Evolutionary conservation across 1,140 invertebrate species (phyloP).

Genomic region (Thrips palmi): DNA sequence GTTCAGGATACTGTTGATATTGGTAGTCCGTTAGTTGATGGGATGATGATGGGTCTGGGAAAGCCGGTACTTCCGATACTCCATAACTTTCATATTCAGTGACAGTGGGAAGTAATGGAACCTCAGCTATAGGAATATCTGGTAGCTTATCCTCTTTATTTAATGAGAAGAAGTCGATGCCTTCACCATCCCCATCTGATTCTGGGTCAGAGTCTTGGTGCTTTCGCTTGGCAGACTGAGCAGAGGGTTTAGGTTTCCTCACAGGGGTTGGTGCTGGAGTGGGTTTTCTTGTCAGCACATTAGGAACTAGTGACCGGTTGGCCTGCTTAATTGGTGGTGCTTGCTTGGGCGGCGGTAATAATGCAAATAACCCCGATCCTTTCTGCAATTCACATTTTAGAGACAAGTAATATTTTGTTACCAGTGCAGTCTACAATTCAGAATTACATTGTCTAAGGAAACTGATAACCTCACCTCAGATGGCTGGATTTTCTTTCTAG

Average conservation of each 20-base stretch:
- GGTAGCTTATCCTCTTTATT: constrained; percentile 15
- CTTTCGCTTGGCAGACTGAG: constrained; percentile 6
- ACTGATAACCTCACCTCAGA: constrained; percentile 11
- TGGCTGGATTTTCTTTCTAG: constrained; percentile 12
- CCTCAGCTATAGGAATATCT: constrained; percentile 19
- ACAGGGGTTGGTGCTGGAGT: not conserved
- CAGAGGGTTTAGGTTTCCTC: constrained; percentile 5
- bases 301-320: constrained; percentile 1
- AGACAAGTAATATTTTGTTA: constrained; percentile 4
- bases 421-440: not conserved
- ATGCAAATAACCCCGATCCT: constrained; percentile 15
- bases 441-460: not conserved
- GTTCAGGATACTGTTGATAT: constrained; percentile 23
- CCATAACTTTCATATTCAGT: constrained; percentile 13
- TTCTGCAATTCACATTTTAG: too few species aligned
- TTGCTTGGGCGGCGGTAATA: constrained; percentile 15
- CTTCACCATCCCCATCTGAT: constrained; percentile 28
- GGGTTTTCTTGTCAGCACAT: constrained; percentile 6
- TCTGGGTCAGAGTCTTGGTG: constrained; percentile 18
- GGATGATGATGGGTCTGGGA: constrained; percentile 15
- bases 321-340: not conserved
- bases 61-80: constrained; percentile 5
- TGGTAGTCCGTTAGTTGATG: constrained; percentile 24
- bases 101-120: constrained; percentile 8
- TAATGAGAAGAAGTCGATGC: constrained; percentile 19